phyloP scores from a whole-genome alignment of 2,797 vertebrate genomes.

The Novumbra hubbsi region DNA sequence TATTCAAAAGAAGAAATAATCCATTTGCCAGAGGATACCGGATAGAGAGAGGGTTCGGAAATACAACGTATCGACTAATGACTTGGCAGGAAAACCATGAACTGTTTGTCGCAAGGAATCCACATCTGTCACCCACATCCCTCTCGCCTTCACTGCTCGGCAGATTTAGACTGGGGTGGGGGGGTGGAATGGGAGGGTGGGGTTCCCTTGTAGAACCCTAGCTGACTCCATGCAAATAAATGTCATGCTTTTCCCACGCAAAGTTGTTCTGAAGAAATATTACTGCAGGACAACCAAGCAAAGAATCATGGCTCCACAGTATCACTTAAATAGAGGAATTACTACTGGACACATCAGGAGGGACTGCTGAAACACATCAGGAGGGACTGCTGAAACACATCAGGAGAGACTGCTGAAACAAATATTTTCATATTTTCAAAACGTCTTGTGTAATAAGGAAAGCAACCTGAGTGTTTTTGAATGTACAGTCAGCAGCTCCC shows the following conservation, averaged over 20 bases:
- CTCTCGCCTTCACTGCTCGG: neutral
- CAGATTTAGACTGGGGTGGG: too few species aligned
- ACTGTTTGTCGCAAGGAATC: constrained; percentile 33
- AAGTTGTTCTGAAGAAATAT: too few species aligned
- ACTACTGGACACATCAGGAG: too few species aligned
- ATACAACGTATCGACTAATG: constrained; percentile 27
- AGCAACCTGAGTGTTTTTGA: neutral
- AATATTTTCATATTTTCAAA: neutral
- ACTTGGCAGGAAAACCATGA: constrained; percentile 38
- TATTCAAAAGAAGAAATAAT: constrained; percentile 56
- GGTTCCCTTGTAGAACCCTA: too few species aligned
- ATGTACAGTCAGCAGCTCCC: neutral
- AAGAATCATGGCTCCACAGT: too few species aligned
- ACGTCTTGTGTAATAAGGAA: neutral
- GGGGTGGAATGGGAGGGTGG: neutral
- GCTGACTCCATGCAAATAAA: too few species aligned
- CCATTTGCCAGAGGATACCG: constrained; percentile 38
- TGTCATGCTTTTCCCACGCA: too few species aligned
- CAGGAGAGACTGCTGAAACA: neutral
- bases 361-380: neutral
- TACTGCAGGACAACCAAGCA: too few species aligned
- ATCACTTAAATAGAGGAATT: too few species aligned
- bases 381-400: neutral
- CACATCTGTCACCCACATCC: constrained; percentile 47
- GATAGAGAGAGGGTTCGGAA: constrained; percentile 21